These are phyloP conservation scores for Lycaon pictus DNA, from an alignment of 2,113 vertebrate genomes.

Conservation along the genomic window DNA sequence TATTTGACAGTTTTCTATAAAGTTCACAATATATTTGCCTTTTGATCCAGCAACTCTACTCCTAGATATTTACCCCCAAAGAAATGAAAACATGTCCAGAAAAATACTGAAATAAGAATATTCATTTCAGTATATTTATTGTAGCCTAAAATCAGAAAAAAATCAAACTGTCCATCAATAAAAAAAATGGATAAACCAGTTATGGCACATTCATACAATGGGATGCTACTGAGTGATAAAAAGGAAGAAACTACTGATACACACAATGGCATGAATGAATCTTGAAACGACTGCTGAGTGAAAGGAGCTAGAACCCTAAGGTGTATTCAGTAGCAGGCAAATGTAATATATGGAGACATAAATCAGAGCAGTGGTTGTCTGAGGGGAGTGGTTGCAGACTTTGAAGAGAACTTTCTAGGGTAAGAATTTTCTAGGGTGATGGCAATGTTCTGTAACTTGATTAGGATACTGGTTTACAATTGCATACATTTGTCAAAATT, in stretches of 20 bases:
- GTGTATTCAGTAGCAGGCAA: neutral
- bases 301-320: neutral
- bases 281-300: neutral
- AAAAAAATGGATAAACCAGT: neutral
- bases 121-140: neutral
- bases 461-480: neutral
- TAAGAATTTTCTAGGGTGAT: neutral
- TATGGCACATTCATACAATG: neutral
- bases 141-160: constrained; percentile 12
- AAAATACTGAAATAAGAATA: constrained; percentile 45
- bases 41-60: neutral
- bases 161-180: neutral
- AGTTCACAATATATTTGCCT: neutral
- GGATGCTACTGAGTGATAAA: neutral
- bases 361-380: neutral
- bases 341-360: neutral
- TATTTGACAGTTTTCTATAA: neutral
- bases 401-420: neutral
- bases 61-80: neutral
- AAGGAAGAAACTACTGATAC: neutral
- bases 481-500: neutral
- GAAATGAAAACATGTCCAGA: neutral
- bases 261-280: neutral
- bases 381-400: neutral
- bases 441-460: neutral